Conservation (phyloP, 1,140 invertebrate genomes). For the Aphelinus certus region DNA sequence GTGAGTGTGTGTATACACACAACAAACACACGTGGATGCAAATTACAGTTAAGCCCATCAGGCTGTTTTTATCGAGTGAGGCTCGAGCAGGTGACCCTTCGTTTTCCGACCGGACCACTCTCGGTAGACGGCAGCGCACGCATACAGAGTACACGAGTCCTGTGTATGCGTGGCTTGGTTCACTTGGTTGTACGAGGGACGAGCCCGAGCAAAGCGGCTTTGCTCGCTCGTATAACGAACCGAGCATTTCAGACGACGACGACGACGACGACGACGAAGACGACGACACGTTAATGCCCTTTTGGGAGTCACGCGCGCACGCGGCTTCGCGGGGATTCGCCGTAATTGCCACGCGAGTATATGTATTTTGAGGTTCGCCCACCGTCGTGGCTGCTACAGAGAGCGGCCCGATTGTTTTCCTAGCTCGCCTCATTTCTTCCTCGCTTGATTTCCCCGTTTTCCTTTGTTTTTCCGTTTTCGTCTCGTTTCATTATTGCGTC, state of each 20-base stretch:
- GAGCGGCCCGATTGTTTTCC: no score
- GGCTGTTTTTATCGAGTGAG: constrained; percentile 19
- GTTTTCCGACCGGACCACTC: background rate
- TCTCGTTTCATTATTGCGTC: no score
- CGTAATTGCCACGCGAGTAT: constrained; percentile 12
- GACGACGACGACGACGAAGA: background rate
- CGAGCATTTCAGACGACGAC: background rate
- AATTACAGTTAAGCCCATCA: constrained; percentile 32
- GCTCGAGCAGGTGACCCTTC: background rate
- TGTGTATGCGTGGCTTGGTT: background rate
- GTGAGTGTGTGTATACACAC: background rate
- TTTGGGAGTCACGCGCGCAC: background rate
- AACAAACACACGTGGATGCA: constrained; percentile 17
- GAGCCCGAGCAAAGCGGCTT: constrained; percentile 6
- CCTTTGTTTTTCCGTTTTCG: no score
- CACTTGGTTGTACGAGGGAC: background rate
- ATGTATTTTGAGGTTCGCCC: background rate
- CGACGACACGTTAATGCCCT: constrained; percentile 19
- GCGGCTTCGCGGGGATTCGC: background rate
- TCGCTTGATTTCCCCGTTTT: no score
- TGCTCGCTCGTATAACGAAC: background rate
- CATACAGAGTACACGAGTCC: no score
- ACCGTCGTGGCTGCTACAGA: no score
- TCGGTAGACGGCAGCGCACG: no score
- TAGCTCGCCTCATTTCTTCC: no score